Base-by-base conservation (phyloP, 2,797 vertebrate genomes). In the Harpagifer antarcticus region DNA sequence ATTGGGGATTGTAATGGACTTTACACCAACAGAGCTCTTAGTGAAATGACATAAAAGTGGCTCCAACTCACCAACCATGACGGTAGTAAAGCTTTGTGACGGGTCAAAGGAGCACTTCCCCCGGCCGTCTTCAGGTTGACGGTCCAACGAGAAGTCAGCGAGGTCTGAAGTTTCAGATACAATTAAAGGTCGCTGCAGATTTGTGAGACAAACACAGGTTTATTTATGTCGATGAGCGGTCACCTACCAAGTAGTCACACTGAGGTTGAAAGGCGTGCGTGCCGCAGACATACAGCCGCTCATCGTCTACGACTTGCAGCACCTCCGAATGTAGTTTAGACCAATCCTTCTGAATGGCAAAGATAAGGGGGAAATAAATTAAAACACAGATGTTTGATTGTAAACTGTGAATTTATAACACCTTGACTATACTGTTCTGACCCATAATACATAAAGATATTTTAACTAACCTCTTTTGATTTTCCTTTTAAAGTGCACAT, bases 101-200 rank as follows among this genome's bases (percentile, higher is more conserved):
- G 98, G 98, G 90, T 99, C 98, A 83, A 97, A 99, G 6, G 98
- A 96, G 86, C 98, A 99, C 70, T 96, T 96, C 59, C 98, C 98
- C 90, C 96, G 94, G 79, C 98, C 98, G 1, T 99, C 98, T 78
- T 99, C 97, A 48, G 90, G 90, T 76, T 70, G 95, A 66, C 95
- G 94, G 68, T 86, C 83, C 73, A 96, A 49, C 0, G 81, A 89
- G 37, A 96, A 96, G 82, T 97, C 91, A 14, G 91, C 85, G 61
- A 99, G 87, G 93, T 72, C 96, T 92, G 89, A 54, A 1, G 42
- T 56, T n/a, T 49, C 23, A 59, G 10, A 64, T 20, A 44, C 43
- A 71, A 50, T 23, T 53, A 9, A 44, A 56, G 10, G 56, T 17
- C 16, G 16, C 12, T 0, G 17, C 5, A 23, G 56, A 71, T 8